Conservation (phyloP, 2,797 vertebrate genomes). For the Knipowitschia caucasica region DNA sequence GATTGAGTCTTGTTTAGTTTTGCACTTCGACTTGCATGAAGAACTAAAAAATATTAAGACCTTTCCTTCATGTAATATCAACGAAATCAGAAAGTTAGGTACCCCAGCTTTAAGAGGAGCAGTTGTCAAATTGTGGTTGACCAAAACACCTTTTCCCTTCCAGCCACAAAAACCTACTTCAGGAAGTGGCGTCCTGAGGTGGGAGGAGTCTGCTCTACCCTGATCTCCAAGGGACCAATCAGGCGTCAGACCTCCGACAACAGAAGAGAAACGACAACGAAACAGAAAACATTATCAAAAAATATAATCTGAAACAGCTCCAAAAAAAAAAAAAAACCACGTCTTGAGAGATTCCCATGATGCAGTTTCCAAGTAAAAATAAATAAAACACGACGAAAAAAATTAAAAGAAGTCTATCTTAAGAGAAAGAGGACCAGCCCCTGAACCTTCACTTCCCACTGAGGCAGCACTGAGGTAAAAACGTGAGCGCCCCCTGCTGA, state of each 20-base stretch:
- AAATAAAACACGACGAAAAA: constrained; percentile 25
- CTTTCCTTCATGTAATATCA: too few species aligned
- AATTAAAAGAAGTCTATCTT: constrained; percentile 47
- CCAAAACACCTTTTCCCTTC: too few species aligned
- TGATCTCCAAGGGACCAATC: constrained; percentile 23
- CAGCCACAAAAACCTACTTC: not conserved
- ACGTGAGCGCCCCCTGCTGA: constrained; percentile 44
- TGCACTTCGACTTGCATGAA: too few species aligned
- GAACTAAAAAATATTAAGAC: too few species aligned
- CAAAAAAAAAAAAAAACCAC: constrained; percentile 16
- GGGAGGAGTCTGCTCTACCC: constrained; percentile 20
- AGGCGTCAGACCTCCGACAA: constrained; percentile 16
- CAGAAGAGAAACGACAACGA: constrained; percentile 26
- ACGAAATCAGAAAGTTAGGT: too few species aligned
- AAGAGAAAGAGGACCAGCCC: constrained; percentile 77
- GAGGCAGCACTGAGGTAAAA: constrained; percentile 44
- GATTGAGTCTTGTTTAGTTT: too few species aligned
- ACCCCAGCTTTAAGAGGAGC: too few species aligned
- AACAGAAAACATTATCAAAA: constrained; percentile 22
- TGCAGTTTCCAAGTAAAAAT: constrained; percentile 41
- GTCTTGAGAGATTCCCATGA: constrained; percentile 18
- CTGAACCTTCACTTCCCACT: constrained; percentile 58
- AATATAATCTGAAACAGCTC: constrained; percentile 4
- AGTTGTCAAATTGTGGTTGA: too few species aligned
- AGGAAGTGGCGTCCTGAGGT: constrained; percentile 25